Evolutionary conservation across 64 coral and sea anemone species (phyloP).

Genomic region (Pocillopora damicornis): DNA sequence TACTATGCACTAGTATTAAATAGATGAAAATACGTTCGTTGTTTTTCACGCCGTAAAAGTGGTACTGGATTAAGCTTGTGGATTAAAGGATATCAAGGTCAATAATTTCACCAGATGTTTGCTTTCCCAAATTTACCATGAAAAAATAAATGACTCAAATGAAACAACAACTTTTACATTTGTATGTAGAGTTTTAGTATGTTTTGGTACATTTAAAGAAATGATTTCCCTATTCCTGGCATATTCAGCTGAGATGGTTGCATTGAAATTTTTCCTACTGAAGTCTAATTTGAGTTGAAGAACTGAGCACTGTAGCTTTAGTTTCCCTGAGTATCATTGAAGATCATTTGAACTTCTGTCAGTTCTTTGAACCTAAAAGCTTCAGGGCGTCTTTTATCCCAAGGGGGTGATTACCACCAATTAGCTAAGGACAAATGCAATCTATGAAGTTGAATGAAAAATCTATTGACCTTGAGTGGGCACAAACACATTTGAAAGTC

Average conservation of each 20-base stretch:
- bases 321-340: neutral
- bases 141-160: neutral
- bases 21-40: neutral
- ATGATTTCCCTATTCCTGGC: too few relatives aligned
- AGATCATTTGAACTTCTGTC: neutral
- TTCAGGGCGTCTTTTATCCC: neutral
- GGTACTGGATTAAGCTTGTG: neutral
- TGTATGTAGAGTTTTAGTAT: neutral
- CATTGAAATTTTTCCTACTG: too few relatives aligned
- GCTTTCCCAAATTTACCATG: neutral
- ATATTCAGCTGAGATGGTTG: too few relatives aligned
- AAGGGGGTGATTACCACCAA: conserved; percentile 7
- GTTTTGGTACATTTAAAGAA: too few relatives aligned
- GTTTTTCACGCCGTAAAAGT: neutral
- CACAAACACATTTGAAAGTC: neutral
- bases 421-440: neutral
- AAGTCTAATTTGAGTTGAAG: too few relatives aligned
- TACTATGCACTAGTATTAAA: too few relatives aligned
- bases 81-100: neutral
- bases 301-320: neutral
- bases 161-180: neutral
- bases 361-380: neutral
- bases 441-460: neutral
- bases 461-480: neutral
- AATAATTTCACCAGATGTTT: neutral